phyloP scores from a whole-genome alignment of 2,113 vertebrate genomes.

The Siniperca knerii region DNA sequence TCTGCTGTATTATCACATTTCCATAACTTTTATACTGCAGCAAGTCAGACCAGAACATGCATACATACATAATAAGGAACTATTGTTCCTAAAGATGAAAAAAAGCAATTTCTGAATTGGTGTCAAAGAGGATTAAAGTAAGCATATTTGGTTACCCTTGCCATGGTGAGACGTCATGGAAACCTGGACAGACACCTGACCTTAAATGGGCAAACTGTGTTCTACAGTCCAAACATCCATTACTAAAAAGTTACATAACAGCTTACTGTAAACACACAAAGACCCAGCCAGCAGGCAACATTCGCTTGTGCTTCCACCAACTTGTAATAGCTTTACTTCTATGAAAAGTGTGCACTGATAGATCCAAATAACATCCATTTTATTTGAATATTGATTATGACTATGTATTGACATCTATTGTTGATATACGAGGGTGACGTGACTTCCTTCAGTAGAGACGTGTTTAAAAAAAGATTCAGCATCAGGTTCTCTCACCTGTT shows the following conservation, averaged over 20 bases:
- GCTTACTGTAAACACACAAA: constrained; percentile 57
- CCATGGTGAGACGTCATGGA: constrained; percentile 58
- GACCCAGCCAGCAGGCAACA: constrained; percentile 1
- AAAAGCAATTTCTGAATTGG: background rate
- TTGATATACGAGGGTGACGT: background rate
- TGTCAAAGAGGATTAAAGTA: constrained; percentile 42
- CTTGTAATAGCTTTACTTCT: background rate
- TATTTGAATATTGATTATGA: constrained; percentile 3
- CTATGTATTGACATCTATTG: background rate
- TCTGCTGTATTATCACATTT: background rate
- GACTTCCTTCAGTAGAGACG: background rate
- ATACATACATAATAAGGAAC: background rate
- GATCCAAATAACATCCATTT: background rate
- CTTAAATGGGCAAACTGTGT: constrained; percentile 68
- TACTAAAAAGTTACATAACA: constrained; percentile 48
- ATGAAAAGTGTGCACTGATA: background rate
- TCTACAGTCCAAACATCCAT: constrained; percentile 28
- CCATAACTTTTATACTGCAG: background rate
- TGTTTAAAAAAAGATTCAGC: constrained; percentile 45
- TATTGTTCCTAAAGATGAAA: background rate
- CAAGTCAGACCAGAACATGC: background rate
- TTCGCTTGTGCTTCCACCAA: background rate
- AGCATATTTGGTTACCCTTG: constrained; percentile 1
- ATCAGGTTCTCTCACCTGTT: constrained; percentile 86
- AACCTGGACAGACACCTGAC: constrained; percentile 52